Evolutionary conservation across 1,140 invertebrate genomes (phyloP), one percentile per base, ranked within the genome.

Genomic region (Notospermus geniculatus): DNA sequence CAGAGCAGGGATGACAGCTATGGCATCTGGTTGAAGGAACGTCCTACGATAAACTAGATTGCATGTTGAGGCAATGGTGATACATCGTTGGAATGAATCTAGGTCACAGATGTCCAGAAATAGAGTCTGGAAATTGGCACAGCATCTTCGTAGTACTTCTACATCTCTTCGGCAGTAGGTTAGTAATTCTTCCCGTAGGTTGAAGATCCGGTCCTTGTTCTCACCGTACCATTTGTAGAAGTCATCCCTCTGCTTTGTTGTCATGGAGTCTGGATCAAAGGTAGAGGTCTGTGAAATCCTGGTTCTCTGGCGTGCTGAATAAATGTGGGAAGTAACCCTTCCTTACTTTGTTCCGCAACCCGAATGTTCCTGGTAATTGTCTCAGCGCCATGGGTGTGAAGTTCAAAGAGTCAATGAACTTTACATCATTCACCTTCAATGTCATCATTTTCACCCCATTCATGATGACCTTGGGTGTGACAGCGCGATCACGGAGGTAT

Each of bases 291-390:
- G 46, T 29, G 32, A 62, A 62, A 22, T 46, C 50, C 28, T 59
- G 41, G 23, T 65, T 61, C 9, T 58, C 32, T n/a, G 17, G 19
- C 11, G 36, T 62, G 53, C 59, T 62, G 23, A 66, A 66, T 9
- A 55, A 62, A 45, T 65, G 59, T 15, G 59, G 59, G 15, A 65
- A 65, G 45, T 65, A 59, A 53, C 64, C 64, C 39, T 62, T 65
- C 2, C 13, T 50, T 4, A 54, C 30, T 27, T 62, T 60, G 2
- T 29, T 19, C 7, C n/a, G n/a, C n/a, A 63, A 22, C 2, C 43
- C 54, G 30, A 66, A 66, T 9, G 54, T 50, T 17, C 46, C 53
- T 2, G 58, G 65, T n/a, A 66, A 27, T 23, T 60, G 50, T 13
- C 55, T 25, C 25, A 66, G 32, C 1, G 17, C 15, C 57, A 58